Evolutionary conservation across 2,797 vertebrate genomes (phyloP).

Genomic region (Champsocephalus esox): DNA sequence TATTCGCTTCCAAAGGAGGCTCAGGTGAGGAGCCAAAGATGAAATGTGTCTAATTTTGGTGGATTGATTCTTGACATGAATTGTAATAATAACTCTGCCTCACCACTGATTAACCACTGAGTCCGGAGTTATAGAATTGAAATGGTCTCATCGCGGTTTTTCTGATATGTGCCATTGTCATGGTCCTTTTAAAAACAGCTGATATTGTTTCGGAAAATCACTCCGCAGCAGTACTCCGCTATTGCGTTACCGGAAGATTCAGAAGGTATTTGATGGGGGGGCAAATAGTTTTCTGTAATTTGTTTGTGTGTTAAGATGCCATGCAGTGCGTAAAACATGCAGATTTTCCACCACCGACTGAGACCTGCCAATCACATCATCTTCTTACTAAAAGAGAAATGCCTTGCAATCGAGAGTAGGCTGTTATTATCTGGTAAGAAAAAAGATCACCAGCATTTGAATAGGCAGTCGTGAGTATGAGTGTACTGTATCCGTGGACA

Average conservation of each 20-base stretch:
- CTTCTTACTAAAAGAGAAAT: slow-evolving; percentile 22
- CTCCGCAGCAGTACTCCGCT: slow-evolving; percentile 31
- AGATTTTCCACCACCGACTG: slow-evolving; percentile 31
- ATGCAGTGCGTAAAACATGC: neutral
- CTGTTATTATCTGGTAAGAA: slow-evolving; percentile 10
- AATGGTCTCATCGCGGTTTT: slow-evolving; percentile 58
- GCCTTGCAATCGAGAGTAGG: neutral
- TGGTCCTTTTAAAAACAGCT: slow-evolving; percentile 67
- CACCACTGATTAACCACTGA: slow-evolving; percentile 46
- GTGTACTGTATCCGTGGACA: slow-evolving; percentile 24
- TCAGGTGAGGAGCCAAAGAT: slow-evolving; percentile 44
- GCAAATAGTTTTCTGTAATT: slow-evolving; percentile 12
- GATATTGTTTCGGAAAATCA: slow-evolving; percentile 49
- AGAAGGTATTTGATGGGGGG: slow-evolving; percentile 2
- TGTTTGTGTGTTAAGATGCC: slow-evolving; percentile 51
- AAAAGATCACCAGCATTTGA: neutral
- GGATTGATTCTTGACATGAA: slow-evolving; percentile 60
- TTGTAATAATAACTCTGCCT: slow-evolving; percentile 67
- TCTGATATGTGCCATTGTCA: slow-evolving; percentile 56
- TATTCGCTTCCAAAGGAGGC: slow-evolving; percentile 41
- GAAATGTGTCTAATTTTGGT: slow-evolving; percentile 47
- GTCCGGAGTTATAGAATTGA: slow-evolving; percentile 70
- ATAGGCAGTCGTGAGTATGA: neutral
- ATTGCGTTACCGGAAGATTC: slow-evolving; percentile 34
- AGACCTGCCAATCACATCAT: slow-evolving; percentile 35